phyloP scores from a whole-genome alignment of 2,888 invertebrate species.

The Agrypnus murinus region DNA sequence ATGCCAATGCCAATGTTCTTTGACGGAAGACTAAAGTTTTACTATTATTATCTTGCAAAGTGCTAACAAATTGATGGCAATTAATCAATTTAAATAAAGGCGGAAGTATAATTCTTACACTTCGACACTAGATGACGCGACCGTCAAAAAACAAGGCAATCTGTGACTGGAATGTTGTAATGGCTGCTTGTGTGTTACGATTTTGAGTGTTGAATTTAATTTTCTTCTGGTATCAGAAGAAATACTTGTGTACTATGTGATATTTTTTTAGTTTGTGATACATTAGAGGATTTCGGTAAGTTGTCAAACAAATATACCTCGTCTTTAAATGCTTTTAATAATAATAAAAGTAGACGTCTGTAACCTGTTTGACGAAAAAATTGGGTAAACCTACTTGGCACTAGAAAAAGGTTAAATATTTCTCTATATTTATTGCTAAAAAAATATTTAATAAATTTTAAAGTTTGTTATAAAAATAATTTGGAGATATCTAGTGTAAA shows the following conservation, averaged over 20 bases:
- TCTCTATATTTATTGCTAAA: slow-evolving; percentile 15
- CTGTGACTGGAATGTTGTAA: slow-evolving; percentile 40
- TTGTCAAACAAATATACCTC: slow-evolving; percentile 5
- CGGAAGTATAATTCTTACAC: slow-evolving; percentile 27
- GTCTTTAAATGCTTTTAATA: neutral
- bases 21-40: slow-evolving; percentile 40
- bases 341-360: slow-evolving; percentile 26
- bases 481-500: slow-evolving; percentile 5
- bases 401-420: slow-evolving; percentile 42
- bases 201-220: slow-evolving; percentile 32
- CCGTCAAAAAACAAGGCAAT: slow-evolving; percentile 4
- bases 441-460: slow-evolving; percentile 3
- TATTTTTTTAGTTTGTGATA: slow-evolving; percentile 31
- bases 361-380: slow-evolving; percentile 47
- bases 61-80: slow-evolving; percentile 39
- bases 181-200: slow-evolving; percentile 44
- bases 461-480: neutral
- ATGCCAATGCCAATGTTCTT: slow-evolving; percentile 33
- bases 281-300: slow-evolving; percentile 35
- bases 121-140: slow-evolving; percentile 25
- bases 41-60: neutral
- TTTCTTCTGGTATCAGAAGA: slow-evolving; percentile 16
- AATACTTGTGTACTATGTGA: slow-evolving; percentile 39
- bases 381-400: slow-evolving; percentile 46
- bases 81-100: slow-evolving; percentile 37